Evolutionary conservation across 2,888 invertebrate species (phyloP).

Genomic region (Drosophila bunnanda): DNA sequence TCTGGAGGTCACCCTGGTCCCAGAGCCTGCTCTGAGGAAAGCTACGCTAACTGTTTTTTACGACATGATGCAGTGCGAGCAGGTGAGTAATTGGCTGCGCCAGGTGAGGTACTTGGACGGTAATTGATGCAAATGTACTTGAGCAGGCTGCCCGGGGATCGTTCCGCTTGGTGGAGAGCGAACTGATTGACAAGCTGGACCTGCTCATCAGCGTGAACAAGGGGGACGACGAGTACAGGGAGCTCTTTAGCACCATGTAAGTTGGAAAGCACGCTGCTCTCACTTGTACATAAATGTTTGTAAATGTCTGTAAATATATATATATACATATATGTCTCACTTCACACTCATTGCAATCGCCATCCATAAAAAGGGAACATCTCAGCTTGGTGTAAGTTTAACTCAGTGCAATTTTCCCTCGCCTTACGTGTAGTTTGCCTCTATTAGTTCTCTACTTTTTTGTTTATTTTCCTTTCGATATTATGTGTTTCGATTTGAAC

Average conservation of each 20-base stretch:
- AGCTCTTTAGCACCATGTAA: conserved; percentile 98
- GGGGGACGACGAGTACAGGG: conserved; percentile 96
- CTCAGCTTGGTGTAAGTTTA: conserved; percentile 96
- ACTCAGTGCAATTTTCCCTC: conserved; percentile 42
- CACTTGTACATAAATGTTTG: conserved; percentile 48
- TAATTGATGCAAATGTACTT: background rate
- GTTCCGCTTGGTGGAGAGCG: conserved; percentile 95
- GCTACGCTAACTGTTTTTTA: conserved; percentile 96
- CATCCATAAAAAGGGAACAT: conserved; percentile 90
- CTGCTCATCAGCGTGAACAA: conserved; percentile 96
- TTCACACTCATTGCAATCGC: conserved; percentile 74
- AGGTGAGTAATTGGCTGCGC: conserved; percentile 73
- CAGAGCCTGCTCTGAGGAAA: conserved; percentile 92
- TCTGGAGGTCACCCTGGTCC: conserved; percentile 95
- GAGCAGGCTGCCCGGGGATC: conserved; percentile 89
- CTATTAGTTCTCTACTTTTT: background rate
- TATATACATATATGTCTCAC: conserved; percentile 63
- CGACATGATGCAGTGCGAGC: conserved; percentile 97
- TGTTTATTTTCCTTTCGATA: background rate
- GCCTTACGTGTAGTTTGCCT: conserved; percentile 18
- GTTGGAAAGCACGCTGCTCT: conserved; percentile 83
- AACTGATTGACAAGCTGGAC: conserved; percentile 96
- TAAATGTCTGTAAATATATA: conserved; percentile 60
- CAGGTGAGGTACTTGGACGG: background rate
- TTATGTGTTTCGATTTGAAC: background rate